A percentile compares a stretch with the other conserved stretches of the same genome.
Evolutionary conservation across 2,888 invertebrate species (phyloP).

Genomic region (Nymphalis urticae): DNA sequence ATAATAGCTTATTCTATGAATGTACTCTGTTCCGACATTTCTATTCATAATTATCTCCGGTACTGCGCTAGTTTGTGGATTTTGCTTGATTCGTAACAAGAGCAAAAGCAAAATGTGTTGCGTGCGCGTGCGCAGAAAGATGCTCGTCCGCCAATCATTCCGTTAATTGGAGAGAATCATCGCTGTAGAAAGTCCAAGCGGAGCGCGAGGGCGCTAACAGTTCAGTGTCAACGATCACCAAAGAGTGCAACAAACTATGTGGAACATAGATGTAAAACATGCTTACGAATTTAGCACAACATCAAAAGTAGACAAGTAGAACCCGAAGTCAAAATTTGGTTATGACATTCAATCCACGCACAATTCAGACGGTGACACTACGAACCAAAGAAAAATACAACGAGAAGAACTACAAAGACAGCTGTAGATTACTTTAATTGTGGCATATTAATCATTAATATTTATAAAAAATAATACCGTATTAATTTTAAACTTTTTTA

Average conservation of each 20-base stretch:
- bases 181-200: conserved; percentile 68
- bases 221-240: conserved; percentile 69
- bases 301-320: no score
- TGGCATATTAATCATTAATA: no score
- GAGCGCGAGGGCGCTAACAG: conserved; percentile 37
- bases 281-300: no score
- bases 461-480: no score
- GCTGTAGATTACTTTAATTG: no score
- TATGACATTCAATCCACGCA: no score
- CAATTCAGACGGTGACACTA: no score
- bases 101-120: conserved; percentile 75
- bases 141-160: conserved; percentile 73
- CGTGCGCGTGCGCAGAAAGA: conserved; percentile 67
- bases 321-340: no score
- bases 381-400: no score
- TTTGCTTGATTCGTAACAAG: conserved; percentile 59
- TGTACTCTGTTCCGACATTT: neutral
- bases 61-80: conserved; percentile 39
- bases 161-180: conserved; percentile 81
- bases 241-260: conserved; percentile 69
- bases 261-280: conserved; percentile 18
- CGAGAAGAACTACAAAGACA: no score
- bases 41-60: conserved; percentile 20
- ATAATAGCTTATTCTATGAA: no score
- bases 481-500: no score